Base-by-base conservation (phyloP, 2,797 vertebrate species). In the Loris lydekkerianus region DNA sequence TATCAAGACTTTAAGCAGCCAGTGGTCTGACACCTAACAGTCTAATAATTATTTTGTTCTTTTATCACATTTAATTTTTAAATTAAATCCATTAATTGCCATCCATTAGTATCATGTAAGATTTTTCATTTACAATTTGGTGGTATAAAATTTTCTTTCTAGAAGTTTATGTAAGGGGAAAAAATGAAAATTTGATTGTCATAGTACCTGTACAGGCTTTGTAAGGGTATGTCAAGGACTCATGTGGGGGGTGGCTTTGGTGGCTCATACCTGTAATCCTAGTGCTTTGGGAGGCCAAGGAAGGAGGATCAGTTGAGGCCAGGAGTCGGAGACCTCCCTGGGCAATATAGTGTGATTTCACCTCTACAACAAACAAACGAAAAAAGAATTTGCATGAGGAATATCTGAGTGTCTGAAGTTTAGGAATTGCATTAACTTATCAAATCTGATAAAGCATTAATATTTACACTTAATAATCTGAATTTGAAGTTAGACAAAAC, bases 61-160 rank as follows among this genome's bases (percentile, higher is more conserved):
- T 65, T 93, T 63, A 73, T 60, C 87, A 34, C 40, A 27, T 46
- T 67, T 93, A 70, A 76, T 81, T 84, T 89, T 93, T 43, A 84
- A 53, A 80, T 91, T 86, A 72, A 72, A 43, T 81, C 17, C 43
- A 53, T 61, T 2, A 63, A 21, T 86, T 80, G 63, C 10, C 1
- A 34, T 49, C 75, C 56, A 78, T 80, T 77, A 65, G 56, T 86
- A 49, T 18, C 27, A 3, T 2, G 29, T 90, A 31, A 76, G 40
- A 70, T 40, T 86, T 97, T 94, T 73, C 37, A 85, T 78, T 72
- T 86, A 81, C 34, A 89, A 63, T n/a, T 3, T 83, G 67, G 31
- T 92, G 81, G 34, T 69, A 0, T 86, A 40, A 70, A 69, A 34
- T 40, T 89, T 89, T 40, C 43, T 88, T 88, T 90, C 69, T 56